A percentile compares a stretch with the other conserved stretches of the same genome.
phyloP scores from a whole-genome alignment of 2,888 invertebrate genomes.

The Acanthopleura granulata region DNA sequence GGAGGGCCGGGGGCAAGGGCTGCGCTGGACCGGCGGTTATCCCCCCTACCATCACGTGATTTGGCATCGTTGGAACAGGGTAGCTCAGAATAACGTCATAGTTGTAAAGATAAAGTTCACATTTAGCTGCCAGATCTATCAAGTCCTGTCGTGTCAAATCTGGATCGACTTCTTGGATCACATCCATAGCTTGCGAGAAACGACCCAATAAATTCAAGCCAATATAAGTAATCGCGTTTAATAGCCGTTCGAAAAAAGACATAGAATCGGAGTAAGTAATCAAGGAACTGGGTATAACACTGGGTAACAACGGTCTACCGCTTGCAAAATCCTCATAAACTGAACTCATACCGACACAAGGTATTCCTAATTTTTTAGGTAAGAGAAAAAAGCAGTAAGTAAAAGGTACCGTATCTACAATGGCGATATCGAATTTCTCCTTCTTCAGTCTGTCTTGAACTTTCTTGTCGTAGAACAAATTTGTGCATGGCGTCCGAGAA shows the following conservation, averaged over 20 bases:
- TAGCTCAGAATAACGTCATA: slow-evolving; percentile 37
- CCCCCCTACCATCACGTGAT: slow-evolving; percentile 38
- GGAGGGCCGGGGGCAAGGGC: slow-evolving; percentile 32
- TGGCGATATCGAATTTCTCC: slow-evolving; percentile 17
- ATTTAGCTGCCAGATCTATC: slow-evolving; percentile 19
- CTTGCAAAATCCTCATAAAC: not conserved
- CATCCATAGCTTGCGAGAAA: slow-evolving; percentile 12
- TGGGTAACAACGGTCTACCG: not conserved
- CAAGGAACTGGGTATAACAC: not conserved
- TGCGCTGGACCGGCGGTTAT: slow-evolving; percentile 29
- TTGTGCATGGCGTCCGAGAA: not conserved
- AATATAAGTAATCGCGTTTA: not conserved
- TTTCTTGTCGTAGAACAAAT: slow-evolving; percentile 13
- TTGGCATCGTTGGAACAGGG: slow-evolving; percentile 34
- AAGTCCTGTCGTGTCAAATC: slow-evolving; percentile 25
- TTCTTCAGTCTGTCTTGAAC: not conserved
- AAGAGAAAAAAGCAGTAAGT: slow-evolving; percentile 12
- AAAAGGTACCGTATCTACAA: slow-evolving; percentile 10
- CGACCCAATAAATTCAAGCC: no score
- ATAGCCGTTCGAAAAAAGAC: not conserved
- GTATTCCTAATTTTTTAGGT: slow-evolving; percentile 4
- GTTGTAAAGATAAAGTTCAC: slow-evolving; percentile 35
- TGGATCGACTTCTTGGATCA: slow-evolving; percentile 32
- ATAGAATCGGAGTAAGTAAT: not conserved
- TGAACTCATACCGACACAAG: slow-evolving; percentile 13